Evolutionary conservation across 2,797 vertebrate species (phyloP), one percentile per base, ranked within the genome.

Genomic region (Lepilemur ruficaudatus): DNA sequence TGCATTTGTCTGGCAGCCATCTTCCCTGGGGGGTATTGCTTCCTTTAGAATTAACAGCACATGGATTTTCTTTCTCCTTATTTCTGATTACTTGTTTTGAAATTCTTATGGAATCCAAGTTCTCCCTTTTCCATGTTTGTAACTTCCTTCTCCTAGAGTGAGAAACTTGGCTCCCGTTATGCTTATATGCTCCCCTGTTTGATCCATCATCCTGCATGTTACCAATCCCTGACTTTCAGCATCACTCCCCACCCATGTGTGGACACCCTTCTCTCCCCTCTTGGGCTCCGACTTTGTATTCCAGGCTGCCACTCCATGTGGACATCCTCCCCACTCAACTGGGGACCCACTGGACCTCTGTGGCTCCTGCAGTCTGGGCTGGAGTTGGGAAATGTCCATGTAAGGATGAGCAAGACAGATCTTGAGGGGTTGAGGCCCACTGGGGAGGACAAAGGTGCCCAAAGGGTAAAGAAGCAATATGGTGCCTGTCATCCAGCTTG

Each of bases 31-130:
- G 98, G 7, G 97, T 93, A 90, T 99, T 98, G 97, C 99, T 99
- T 94, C 99, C 99, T 0, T 98, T 98, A 0, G 98, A 95, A 96
- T 99, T 99, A 67, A 99, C 98, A 1, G 96, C 97, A 32, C 99
- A 97, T 22, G 99, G 98, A 8, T 97, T 99, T 85, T 99, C 98
- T 97, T 98, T 99, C 59, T 99, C 99, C n/a, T 72, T 0, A 2
- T 97, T 98, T 48, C 99, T 98, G n/a, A 99, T 97, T 94, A 99
- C 98, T 97, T 99, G 99, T 97, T 99, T 99, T 79, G 99, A 99
- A 89, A 99, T 94, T 25, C 98, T 96, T 96, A 99, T 97, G 69
- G 98, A 73, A 80, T 59, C 79, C 18, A 84, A 59, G 23, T 30
- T 85, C 78, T 69, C 14, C 28, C 41, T 48, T 83, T 87, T 48